These are phyloP conservation scores for Lagorchestes hirsutus DNA, from an alignment of 2,797 vertebrate species.

Conservation along the genomic window DNA sequence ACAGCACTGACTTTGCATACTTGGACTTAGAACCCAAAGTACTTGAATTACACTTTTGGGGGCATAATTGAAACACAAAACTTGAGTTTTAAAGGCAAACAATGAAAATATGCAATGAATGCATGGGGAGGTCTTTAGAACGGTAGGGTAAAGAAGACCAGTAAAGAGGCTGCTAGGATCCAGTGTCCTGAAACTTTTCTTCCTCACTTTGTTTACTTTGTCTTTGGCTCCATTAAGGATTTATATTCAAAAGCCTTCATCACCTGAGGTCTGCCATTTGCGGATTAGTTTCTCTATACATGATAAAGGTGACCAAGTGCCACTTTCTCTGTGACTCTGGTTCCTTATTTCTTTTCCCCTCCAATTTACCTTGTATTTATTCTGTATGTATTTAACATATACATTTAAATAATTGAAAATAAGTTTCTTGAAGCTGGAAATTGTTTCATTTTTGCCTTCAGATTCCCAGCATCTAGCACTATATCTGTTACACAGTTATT, in stretches of 20 bases:
- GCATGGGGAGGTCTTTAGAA: neutral
- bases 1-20: neutral
- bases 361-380: neutral
- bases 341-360: neutral
- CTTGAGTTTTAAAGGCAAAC: neutral
- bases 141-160: neutral
- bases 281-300: neutral
- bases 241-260: neutral
- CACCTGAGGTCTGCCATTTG: neutral
- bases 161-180: neutral
- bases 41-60: neutral
- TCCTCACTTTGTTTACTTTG: neutral
- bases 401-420: neutral
- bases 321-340: neutral
- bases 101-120: neutral
- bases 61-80: neutral
- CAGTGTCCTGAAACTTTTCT: neutral
- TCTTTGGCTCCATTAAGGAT: neutral
- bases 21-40: neutral
- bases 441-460: neutral
- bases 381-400: neutral
- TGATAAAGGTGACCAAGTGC: neutral
- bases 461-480: neutral
- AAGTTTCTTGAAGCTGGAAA: neutral
- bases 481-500: neutral